Evolutionary conservation across 2,797 vertebrate genomes (phyloP).

Genomic region (Crotalus adamanteus): DNA sequence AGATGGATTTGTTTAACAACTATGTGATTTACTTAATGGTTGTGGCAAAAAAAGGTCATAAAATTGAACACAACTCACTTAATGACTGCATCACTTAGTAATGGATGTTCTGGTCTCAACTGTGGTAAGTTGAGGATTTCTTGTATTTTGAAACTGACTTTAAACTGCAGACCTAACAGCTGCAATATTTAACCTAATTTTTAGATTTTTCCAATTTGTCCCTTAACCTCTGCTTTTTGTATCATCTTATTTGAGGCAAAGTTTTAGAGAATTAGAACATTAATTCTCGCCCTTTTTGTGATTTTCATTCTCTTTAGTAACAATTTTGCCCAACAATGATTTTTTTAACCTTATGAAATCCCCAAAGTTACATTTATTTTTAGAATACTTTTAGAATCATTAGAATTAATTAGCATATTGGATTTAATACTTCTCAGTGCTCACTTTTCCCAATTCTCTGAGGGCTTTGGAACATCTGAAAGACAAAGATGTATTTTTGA

Average conservation of each 20-base stretch:
- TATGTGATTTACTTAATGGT: background rate
- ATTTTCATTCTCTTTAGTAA: background rate
- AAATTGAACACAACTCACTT: background rate
- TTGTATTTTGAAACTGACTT: background rate
- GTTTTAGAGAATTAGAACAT: background rate
- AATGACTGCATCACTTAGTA: background rate
- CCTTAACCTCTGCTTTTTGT: background rate
- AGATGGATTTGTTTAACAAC: no score
- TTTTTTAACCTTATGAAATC: background rate
- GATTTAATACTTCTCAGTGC: background rate
- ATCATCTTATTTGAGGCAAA: background rate
- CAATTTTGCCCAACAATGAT: background rate
- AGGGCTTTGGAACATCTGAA: background rate
- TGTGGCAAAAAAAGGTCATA: background rate
- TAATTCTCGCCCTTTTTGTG: background rate
- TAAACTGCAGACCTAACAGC: background rate
- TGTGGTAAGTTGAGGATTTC: background rate
- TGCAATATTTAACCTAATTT: background rate
- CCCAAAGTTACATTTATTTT: background rate
- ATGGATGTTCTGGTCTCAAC: background rate
- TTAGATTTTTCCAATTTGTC: background rate
- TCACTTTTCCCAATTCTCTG: background rate
- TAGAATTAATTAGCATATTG: background rate
- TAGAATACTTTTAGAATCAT: background rate
- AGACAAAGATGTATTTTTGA: background rate